phyloP scores from a whole-genome alignment of 2,888 invertebrate species.

The Lycocerus yunnanus region DNA sequence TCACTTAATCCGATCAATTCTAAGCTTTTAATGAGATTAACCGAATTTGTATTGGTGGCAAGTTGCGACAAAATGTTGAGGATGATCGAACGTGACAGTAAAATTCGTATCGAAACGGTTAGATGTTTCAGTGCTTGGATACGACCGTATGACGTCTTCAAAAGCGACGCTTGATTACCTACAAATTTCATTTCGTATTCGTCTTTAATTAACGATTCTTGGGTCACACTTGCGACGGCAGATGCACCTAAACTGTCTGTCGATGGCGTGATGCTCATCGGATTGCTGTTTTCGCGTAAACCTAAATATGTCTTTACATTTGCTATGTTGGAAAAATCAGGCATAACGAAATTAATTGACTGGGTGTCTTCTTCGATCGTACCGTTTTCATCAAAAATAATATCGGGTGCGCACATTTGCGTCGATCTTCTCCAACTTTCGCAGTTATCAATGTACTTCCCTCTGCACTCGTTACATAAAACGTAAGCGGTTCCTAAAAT shows the following conservation, averaged over 20 bases:
- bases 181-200: slow-evolving; percentile 49
- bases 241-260: slow-evolving; percentile 62
- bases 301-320: slow-evolving; percentile 48
- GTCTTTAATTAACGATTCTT: slow-evolving; percentile 40
- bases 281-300: slow-evolving; percentile 47
- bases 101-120: slow-evolving; percentile 59
- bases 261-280: slow-evolving; percentile 52
- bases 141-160: slow-evolving; percentile 57
- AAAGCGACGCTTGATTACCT: slow-evolving; percentile 59
- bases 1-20: slow-evolving; percentile 59
- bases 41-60: slow-evolving; percentile 45
- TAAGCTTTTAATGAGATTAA: slow-evolving; percentile 48
- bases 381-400: slow-evolving; percentile 36
- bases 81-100: slow-evolving; percentile 62
- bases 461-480: slow-evolving; percentile 58
- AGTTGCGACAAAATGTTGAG: slow-evolving; percentile 60
- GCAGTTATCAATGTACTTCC: slow-evolving; percentile 49
- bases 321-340: slow-evolving; percentile 46
- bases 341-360: slow-evolving; percentile 41
- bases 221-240: slow-evolving; percentile 52
- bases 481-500: slow-evolving; percentile 29
- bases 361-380: slow-evolving; percentile 48
- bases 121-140: slow-evolving; percentile 59
- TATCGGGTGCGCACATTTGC: slow-evolving; percentile 50
- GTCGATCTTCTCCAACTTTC: slow-evolving; percentile 32